Percentiles rank a stretch among this genome's conserved stretches.
Conservation (phyloP, 2,797 vertebrate genomes). For the Dendrocincla tyrannina region DNA sequence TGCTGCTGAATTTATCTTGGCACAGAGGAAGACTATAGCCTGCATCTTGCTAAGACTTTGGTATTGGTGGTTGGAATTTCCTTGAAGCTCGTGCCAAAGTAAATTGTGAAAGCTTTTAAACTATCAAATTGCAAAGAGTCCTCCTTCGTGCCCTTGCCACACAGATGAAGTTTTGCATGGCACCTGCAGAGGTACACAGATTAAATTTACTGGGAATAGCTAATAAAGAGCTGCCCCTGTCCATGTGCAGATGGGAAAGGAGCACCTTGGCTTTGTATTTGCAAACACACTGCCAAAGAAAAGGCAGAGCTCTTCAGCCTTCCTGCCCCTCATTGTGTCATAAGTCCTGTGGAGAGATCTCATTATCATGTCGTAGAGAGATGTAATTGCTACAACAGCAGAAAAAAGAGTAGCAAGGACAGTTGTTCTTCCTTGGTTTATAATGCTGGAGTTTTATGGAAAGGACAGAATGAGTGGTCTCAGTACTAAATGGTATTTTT, state of each 20-base stretch:
- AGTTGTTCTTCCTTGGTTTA: neutral
- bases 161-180: neutral
- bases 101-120: neutral
- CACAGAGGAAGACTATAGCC: neutral
- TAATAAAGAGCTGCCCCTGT: neutral
- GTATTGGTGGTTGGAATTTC: neutral
- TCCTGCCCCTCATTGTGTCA: neutral
- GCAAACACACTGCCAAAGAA: neutral
- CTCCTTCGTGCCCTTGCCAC: neutral
- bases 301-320: neutral
- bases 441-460: neutral
- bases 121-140: neutral
- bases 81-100: neutral
- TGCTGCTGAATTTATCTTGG: neutral
- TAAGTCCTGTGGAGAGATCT: neutral
- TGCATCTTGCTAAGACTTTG: neutral
- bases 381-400: neutral
- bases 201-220: neutral
- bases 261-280: neutral
- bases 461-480: neutral
- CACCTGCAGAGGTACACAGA: neutral
- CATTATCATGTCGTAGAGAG: neutral
- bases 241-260: neutral
- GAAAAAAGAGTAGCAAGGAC: neutral
- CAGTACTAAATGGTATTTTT: neutral